phyloP scores from a whole-genome alignment of 2,888 invertebrate species.

The Biston betularia region DNA sequence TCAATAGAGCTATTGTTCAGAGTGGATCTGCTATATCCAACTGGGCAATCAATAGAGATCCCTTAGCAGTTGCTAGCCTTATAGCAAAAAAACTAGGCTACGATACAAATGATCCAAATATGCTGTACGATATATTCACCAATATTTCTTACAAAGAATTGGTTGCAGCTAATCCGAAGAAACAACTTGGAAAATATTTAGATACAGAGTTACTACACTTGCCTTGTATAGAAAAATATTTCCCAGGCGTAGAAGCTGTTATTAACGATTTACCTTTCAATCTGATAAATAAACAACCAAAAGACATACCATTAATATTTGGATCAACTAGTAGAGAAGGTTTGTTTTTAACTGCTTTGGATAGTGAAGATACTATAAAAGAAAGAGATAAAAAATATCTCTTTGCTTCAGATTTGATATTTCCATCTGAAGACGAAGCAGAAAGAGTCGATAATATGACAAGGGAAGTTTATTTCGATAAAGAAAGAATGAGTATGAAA shows the following conservation, averaged over 20 bases:
- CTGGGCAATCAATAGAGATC: slow-evolving; percentile 74
- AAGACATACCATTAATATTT: slow-evolving; percentile 62
- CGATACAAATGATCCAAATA: slow-evolving; percentile 65
- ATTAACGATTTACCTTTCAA: slow-evolving; percentile 73
- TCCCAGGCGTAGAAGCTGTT: slow-evolving; percentile 66
- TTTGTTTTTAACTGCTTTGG: slow-evolving; percentile 53
- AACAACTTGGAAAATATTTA: slow-evolving; percentile 67
- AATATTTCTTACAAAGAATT: slow-evolving; percentile 61
- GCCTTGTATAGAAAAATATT: slow-evolving; percentile 72
- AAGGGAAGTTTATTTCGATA: slow-evolving; percentile 75
- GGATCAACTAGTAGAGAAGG: slow-evolving; percentile 75
- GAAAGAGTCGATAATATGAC: slow-evolving; percentile 56
- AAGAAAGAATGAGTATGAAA: slow-evolving; percentile 72
- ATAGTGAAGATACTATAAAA: slow-evolving; percentile 54
- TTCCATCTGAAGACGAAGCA: slow-evolving; percentile 65
- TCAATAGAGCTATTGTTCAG: slow-evolving; percentile 73
- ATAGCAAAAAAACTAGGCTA: slow-evolving; percentile 69
- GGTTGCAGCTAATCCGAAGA: slow-evolving; percentile 58
- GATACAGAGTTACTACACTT: slow-evolving; percentile 72
- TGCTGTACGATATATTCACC: slow-evolving; percentile 69
- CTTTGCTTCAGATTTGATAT: slow-evolving; percentile 74
- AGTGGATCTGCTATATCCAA: slow-evolving; percentile 72
- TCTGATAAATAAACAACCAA: slow-evolving; percentile 60
- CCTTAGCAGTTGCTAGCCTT: slow-evolving; percentile 68
- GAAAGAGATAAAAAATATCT: slow-evolving; percentile 65